Base-by-base conservation (phyloP, 2,797 vertebrate genomes). In the Eutrigla gurnardus region DNA sequence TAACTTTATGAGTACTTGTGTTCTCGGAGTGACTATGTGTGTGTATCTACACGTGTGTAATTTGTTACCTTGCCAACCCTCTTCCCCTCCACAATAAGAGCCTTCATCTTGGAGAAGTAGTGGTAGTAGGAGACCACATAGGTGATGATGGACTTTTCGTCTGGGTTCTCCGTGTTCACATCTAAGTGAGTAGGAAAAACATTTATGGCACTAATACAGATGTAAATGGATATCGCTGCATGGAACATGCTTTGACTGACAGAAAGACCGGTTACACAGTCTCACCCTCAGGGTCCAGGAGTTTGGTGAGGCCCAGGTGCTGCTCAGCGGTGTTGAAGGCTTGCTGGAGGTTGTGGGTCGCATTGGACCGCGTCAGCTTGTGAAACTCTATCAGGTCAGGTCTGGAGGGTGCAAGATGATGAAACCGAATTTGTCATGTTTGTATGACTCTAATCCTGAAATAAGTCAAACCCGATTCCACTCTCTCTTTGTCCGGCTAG, bases 51-150 rank as follows among this genome's bases (percentile, higher is more conserved):
- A 13, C 43, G 2, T 43, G n/a, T 40, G 0, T 43, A 12, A 17
- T 60, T 6, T 7, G 1, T 78, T 91, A 98, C 98, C 97, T 99
- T 99, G 73, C 98, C 98, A 0, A 99, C 96, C 54, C 98, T 92
- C 83, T 98, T 99, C 61, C 98, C 97, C 77, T 99, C 98, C 83
- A 98, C 98, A 1, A 98, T 97, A 85, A 99, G 92, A 12, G 97
- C 97, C 90, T 98, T 98, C 97, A 99, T 99, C 93, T 99, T 99
- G 85, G 97, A 98, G 95, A 98, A 99, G 88, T 98, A 98, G 87
- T 99, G 98, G 88, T 99, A 99, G 91, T 96, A 99, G 49, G 98
- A 96, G 18, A 98, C 98, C 53, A 98, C 97, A 0, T 98, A 99
- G 13, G 98, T 99, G 85, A 99, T 97, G 90, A 99, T 97, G 76